phyloP scores from a whole-genome alignment of 2,888 invertebrate genomes.

The Geotrupes spiniger region DNA sequence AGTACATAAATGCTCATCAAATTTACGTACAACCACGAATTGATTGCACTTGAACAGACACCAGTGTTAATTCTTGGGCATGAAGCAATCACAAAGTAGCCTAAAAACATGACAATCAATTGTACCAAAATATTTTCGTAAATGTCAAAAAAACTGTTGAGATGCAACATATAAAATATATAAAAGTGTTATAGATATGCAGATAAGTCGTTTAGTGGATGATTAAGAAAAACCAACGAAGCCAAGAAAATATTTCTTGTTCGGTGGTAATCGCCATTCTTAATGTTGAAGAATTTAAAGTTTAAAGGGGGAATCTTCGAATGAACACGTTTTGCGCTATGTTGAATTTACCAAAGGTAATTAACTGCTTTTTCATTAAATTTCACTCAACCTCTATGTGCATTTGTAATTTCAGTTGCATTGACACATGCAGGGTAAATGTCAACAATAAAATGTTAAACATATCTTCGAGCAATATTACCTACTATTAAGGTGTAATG shows the following conservation, averaged over 20 bases:
- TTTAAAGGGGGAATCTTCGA: no score
- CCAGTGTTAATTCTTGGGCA: no score
- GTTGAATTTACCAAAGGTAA: no score
- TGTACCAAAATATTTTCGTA: conserved; percentile 8
- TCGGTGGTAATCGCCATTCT: no score
- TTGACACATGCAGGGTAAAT: conserved; percentile 19
- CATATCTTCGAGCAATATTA: conserved; percentile 22
- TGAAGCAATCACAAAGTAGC: conserved; percentile 17
- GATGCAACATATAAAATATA: conserved; percentile 23
- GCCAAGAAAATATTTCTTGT: no score
- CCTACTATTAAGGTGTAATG: conserved; percentile 10
- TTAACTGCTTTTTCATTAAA: no score
- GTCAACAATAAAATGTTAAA: conserved; percentile 21
- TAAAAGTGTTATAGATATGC: conserved; percentile 19
- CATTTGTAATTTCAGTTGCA: conserved; percentile 14
- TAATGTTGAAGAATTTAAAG: no score
- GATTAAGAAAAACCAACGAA: conserved; percentile 12
- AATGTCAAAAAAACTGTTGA: conserved; percentile 22
- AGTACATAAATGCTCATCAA: no score
- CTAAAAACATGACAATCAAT: background rate
- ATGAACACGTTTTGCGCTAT: no score
- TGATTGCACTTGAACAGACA: no score
- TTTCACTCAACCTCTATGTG: no score
- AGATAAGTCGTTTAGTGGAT: conserved; percentile 21
- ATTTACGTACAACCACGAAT: no score